Evolutionary conservation across 2,888 invertebrate genomes (phyloP).

Genomic region (Pseudolycoriella hygida): DNA sequence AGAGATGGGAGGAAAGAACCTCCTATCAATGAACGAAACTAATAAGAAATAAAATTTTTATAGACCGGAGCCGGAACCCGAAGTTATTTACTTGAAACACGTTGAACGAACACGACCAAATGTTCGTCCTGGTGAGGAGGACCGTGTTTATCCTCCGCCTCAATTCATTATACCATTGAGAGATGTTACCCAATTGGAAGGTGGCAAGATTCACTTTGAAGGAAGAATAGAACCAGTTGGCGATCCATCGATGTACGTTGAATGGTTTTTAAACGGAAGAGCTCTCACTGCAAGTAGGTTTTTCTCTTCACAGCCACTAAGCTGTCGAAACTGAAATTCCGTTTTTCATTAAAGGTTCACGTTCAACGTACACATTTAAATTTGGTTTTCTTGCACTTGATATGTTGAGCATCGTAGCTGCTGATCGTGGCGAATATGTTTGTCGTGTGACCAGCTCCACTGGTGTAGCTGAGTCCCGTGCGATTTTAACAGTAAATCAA

Average conservation of each 20-base stretch:
- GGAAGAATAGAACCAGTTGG: conserved; percentile 94
- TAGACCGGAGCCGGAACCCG: conserved; percentile 79
- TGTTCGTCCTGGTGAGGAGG: conserved; percentile 65
- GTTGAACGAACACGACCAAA: conserved; percentile 78
- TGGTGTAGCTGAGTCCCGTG: conserved; percentile 74
- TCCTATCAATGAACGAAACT: too few species aligned
- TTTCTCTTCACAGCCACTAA: neutral
- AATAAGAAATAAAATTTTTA: conserved; percentile 17
- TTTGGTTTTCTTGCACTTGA: conserved; percentile 95
- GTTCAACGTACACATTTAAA: conserved; percentile 87
- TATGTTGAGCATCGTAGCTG: conserved; percentile 65
- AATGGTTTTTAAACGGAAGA: conserved; percentile 88
- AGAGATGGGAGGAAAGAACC: too few species aligned
- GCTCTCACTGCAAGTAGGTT: conserved; percentile 79
- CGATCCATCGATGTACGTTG: conserved; percentile 89
- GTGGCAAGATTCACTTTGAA: conserved; percentile 90
- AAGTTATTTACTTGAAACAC: conserved; percentile 83
- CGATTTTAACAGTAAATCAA: conserved; percentile 60
- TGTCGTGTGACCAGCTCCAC: conserved; percentile 75
- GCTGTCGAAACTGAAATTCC: too few species aligned
- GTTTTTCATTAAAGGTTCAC: conserved; percentile 75
- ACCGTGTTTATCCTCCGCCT: conserved; percentile 76
- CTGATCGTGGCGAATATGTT: conserved; percentile 81
- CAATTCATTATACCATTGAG: conserved; percentile 78
- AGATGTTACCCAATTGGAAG: conserved; percentile 69